phyloP scores from a whole-genome alignment of 2,797 vertebrate genomes.

The Spinus olivaceus region DNA sequence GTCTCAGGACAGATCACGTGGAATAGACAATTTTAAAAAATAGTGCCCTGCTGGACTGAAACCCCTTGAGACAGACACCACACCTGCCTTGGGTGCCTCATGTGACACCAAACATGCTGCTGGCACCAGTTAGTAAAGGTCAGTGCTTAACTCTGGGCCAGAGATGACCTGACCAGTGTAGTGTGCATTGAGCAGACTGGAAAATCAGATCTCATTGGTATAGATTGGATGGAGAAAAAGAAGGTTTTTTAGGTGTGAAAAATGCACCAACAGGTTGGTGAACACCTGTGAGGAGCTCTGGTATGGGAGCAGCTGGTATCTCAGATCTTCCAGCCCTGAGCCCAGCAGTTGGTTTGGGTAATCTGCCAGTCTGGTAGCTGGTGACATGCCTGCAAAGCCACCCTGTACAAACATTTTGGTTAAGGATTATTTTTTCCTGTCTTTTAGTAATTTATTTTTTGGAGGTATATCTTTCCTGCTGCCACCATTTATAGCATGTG shows the following conservation, averaged over 20 bases:
- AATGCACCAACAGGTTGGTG: not conserved
- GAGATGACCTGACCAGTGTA: not conserved
- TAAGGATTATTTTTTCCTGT: not conserved
- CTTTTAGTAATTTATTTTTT: not conserved
- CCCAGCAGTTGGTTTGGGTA: not conserved
- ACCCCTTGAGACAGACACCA: not conserved
- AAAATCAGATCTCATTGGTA: not conserved
- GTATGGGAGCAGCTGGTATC: not conserved
- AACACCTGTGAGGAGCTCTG: not conserved
- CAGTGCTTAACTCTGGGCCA: not conserved
- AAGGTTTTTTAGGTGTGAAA: not conserved
- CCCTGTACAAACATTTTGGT: not conserved
- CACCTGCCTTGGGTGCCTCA: conserved; percentile 3
- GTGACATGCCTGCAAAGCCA: not conserved
- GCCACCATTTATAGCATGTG: not conserved
- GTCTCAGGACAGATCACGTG: not conserved
- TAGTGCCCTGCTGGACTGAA: not conserved
- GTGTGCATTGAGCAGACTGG: not conserved
- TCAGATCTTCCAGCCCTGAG: not conserved
- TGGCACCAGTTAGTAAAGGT: conserved; percentile 14
- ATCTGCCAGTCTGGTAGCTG: not conserved
- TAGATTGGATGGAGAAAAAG: not conserved
- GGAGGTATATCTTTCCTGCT: not conserved
- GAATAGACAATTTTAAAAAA: not conserved
- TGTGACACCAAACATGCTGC: not conserved